Percentiles rank a stretch among this genome's conserved stretches.
phyloP scores from a whole-genome alignment of 2,888 invertebrate genomes.

The Nebria brevicollis region DNA sequence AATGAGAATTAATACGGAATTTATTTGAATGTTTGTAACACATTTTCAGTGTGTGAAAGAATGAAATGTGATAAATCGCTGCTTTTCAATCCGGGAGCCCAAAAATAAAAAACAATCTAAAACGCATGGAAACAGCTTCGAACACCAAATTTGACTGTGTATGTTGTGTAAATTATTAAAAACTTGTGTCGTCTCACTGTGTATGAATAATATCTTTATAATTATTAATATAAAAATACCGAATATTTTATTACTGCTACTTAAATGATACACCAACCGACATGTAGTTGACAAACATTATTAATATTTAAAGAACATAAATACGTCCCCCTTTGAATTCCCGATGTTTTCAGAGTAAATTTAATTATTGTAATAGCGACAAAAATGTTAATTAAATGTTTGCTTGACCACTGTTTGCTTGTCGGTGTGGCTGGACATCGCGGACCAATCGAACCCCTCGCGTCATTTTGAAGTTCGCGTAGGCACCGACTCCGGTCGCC shows the following conservation, averaged over 20 bases:
- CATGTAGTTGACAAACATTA: constrained; percentile 21
- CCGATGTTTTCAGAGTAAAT: constrained; percentile 7
- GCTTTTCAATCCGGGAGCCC: not conserved
- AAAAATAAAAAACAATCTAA: constrained; percentile 7
- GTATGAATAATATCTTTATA: constrained; percentile 18
- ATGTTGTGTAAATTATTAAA: constrained; percentile 28
- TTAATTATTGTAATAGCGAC: not conserved
- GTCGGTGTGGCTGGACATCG: constrained; percentile 61
- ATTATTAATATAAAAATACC: constrained; percentile 35
- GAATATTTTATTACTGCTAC: constrained; percentile 44
- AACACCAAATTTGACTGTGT: constrained; percentile 43
- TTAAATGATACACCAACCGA: constrained; percentile 40
- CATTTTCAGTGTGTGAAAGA: not conserved
- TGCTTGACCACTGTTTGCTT: constrained; percentile 54
- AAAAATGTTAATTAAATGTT: constrained; percentile 29
- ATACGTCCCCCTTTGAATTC: not conserved
- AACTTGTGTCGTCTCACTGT: constrained; percentile 33
- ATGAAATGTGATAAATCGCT: not conserved
- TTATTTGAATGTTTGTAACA: not conserved
- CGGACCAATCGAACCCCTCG: constrained; percentile 61
- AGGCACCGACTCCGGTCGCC: not conserved
- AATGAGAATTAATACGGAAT: not conserved
- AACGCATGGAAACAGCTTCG: constrained; percentile 13
- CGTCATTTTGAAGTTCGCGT: constrained; percentile 8
- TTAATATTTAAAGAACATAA: not conserved